Base-by-base conservation (phyloP, 1,140 invertebrate species). In the Drosophila orena region DNA sequence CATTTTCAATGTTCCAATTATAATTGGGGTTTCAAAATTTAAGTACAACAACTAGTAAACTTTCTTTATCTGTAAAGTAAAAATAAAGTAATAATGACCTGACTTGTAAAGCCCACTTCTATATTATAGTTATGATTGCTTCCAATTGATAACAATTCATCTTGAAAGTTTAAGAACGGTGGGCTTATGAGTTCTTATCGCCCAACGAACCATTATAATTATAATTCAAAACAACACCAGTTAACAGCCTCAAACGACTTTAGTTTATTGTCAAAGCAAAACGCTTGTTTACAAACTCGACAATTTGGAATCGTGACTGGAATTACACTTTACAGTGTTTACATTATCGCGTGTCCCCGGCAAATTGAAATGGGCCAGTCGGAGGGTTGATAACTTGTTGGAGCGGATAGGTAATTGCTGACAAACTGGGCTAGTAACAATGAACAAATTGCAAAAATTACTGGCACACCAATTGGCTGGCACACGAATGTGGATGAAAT, bases 311-410 rank as follows among this genome's bases (percentile, higher is more conserved):
- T 72, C 47, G 58, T 73, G 49, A 53, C 38, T 35, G 17, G 35
- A 75, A 65, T 54, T 40, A 20, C 24, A 34, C 17, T 10, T 12
- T 47, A 62, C 56, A 66, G 47, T 66, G 54, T 62, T 76, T 43
- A 49, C 47, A 57, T 34, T 56, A 40, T 85, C 58, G 81, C 81
- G 70, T 86, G 81, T 24, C 14, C 12, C 24, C 15, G n/a, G 8
- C 30, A 27, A 60, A 55, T 43, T 34, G 34, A 50, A 61, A 55
- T 65, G 53, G 40, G 15, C 14, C 42, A 74, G 47, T 72, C 24
- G n/a, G 24, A 22, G 17, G 7, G 37, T n/a, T 74, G 58, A 65
- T 44, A 77, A 81, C 11, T 74, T 70, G 68, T 58, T 72, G 47
- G 40, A 30, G 35, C 37, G 30, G 15, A 49, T 37, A 44, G 27